Evolutionary conservation across 2,113 vertebrate species (phyloP).

Genomic region (Balaenoptera acutorostrata): DNA sequence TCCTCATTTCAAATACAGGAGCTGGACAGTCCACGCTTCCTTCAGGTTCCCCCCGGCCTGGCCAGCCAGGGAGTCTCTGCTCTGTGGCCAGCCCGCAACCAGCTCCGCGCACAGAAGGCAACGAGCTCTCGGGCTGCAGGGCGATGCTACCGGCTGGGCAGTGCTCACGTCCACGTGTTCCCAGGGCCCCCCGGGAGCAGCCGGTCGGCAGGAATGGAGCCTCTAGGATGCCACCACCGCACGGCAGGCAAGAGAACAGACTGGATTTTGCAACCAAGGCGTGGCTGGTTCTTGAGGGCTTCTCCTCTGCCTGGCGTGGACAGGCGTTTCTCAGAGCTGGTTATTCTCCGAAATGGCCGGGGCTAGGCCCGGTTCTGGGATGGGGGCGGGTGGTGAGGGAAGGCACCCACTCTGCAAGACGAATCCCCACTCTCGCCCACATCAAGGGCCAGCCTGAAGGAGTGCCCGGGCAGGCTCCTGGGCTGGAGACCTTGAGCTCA

Average conservation of each 20-base stretch:
- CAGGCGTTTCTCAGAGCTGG: not conserved
- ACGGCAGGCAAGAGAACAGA: not conserved
- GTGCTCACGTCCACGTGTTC: not conserved
- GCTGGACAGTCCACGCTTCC: too few species aligned
- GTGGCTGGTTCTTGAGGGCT: not conserved
- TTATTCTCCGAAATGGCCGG: not conserved
- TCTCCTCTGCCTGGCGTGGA: not conserved
- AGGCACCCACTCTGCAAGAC: not conserved
- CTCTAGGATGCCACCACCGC: not conserved
- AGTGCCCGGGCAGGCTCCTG: not conserved
- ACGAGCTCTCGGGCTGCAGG: not conserved
- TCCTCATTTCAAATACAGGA: not conserved
- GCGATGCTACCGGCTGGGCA: not conserved
- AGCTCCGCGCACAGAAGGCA: not conserved
- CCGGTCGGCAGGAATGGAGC: not conserved
- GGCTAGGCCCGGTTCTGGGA: not conserved
- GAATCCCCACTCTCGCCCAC: not conserved
- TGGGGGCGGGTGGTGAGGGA: not conserved
- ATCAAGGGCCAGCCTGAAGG: not conserved
- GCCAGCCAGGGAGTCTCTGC: not conserved
- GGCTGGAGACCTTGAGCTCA: constrained; percentile 16
- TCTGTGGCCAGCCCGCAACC: not conserved
- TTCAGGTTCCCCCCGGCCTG: not conserved
- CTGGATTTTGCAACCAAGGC: constrained; percentile 22
- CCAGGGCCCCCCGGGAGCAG: not conserved